These are phyloP conservation scores for Alviniconcha strummeri DNA, from an alignment of 2,888 invertebrate species.

Conservation along the genomic window DNA sequence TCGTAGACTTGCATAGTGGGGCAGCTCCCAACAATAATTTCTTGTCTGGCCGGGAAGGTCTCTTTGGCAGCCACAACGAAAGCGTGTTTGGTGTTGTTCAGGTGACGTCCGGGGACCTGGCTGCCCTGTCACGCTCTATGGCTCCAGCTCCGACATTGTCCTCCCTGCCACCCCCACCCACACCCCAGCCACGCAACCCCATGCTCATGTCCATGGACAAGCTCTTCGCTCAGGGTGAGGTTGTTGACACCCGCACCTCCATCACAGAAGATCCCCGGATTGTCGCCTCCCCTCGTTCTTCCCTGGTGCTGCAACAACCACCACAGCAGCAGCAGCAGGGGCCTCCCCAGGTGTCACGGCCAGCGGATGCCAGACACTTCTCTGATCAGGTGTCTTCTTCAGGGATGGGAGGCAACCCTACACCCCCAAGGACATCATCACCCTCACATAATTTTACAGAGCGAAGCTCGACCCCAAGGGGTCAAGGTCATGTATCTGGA, in stretches of 20 bases:
- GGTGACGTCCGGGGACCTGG: constrained; percentile 49
- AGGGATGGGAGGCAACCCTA: not conserved
- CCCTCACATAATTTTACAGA: constrained; percentile 22
- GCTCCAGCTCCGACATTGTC: constrained; percentile 73
- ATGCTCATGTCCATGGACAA: constrained; percentile 95
- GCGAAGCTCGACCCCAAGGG: not conserved
- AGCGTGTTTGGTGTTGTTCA: not conserved
- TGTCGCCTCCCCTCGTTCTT: constrained; percentile 12
- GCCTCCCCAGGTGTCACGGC: not conserved
- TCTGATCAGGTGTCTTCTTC: not conserved
- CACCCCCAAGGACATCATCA: constrained; percentile 45
- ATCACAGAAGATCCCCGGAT: constrained; percentile 41
- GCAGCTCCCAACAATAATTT: too few relatives aligned
- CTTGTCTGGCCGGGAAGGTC: too few relatives aligned
- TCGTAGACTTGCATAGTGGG: too few relatives aligned
- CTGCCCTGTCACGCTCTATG: constrained; percentile 78
- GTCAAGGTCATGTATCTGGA: constrained; percentile 19
- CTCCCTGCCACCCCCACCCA: constrained; percentile 7
- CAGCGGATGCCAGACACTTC: not conserved
- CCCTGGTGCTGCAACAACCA: constrained; percentile 36
- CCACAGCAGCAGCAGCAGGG: constrained; percentile 13
- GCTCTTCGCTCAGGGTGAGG: constrained; percentile 79
- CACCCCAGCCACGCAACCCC: constrained; percentile 66
- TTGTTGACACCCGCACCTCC: constrained; percentile 62
- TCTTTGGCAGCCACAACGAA: too few relatives aligned